Evolutionary conservation across 2,888 invertebrate genomes (phyloP), one percentile per base, ranked within the genome.

Genomic region (Trileptium ribeirensis): DNA sequence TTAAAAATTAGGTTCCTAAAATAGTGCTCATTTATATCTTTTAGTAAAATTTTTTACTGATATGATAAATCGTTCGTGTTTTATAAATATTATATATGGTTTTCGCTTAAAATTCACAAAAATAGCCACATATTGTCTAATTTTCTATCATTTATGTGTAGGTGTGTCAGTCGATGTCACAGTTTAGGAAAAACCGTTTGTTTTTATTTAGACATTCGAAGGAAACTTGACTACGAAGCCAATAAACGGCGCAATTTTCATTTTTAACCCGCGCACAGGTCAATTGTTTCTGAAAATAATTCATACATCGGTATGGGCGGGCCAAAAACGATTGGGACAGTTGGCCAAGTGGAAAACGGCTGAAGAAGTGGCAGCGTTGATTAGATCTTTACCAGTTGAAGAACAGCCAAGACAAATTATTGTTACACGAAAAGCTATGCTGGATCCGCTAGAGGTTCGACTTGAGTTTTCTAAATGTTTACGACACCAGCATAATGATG

Each of bases 341-440:
- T 91, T 99, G 90, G 99, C 99, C 15, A 99, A 99, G 90, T 99
- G 99, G 99, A 99, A 99, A 90, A 99, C 99, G 0, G 99, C 99
- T 79, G 99, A 99, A 91, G 99, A 99, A 93, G 99, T 99, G 29
- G 99, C 99, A 0, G 99, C 99, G 40, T 91, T 99, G 86, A 99
- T 99, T 92, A 93, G 99, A 70, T 99, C 99, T 0, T 90, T 99
- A 84, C 99, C 99, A 0, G 98, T 99, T 1, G 99, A 99, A 90
- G 99, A 99, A 90, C 99, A 99, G 89, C 99, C 99, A 0, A 97
- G 99, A 89, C 99, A 99, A 91, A 99, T 99, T 89, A 99, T 99
- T 89, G 99, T 99, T 81, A 99, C 99, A 0, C 92, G 99, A 86
- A 99, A 99, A 89, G 99, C 99, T 83, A 99, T 99, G 99, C 94